phyloP scores from a whole-genome alignment of 2,113 vertebrate genomes.

The Acrocephalus arundinaceus region DNA sequence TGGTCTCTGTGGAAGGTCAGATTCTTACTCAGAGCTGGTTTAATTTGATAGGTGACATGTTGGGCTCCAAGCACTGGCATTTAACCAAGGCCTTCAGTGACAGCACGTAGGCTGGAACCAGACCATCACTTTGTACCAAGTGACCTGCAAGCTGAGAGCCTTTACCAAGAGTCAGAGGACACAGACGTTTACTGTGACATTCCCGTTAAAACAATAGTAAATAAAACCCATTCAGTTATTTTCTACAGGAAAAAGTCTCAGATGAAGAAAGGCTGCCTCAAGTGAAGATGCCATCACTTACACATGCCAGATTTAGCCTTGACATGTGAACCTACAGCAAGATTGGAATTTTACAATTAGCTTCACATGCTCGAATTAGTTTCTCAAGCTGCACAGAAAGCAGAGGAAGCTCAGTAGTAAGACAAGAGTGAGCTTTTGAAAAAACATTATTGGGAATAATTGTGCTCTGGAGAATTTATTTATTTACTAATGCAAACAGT shows the following conservation, averaged over 20 bases:
- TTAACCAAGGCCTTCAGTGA: neutral
- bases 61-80: neutral
- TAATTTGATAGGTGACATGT: neutral
- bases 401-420: neutral
- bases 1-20: neutral
- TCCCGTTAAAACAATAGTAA: neutral
- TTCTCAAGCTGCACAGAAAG: constrained; percentile 3
- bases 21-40: neutral
- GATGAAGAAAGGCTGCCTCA: neutral
- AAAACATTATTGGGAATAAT: constrained; percentile 30
- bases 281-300: neutral
- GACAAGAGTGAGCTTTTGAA: neutral
- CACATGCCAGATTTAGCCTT: neutral
- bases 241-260: neutral
- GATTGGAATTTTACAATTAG: neutral
- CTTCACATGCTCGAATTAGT: neutral
- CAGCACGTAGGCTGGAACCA: fast-evolving
- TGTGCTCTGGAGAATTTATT: constrained; percentile 48
- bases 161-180: neutral
- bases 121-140: neutral
- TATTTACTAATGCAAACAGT: constrained; percentile 54
- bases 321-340: neutral
- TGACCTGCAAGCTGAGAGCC: neutral
- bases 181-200: fast-evolving
- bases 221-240: neutral